A percentile compares a stretch with the other conserved stretches of the same genome.
These are phyloP conservation scores for Chloromyia formosa DNA, from an alignment of 2,888 invertebrate genomes.

Conservation along the genomic window DNA sequence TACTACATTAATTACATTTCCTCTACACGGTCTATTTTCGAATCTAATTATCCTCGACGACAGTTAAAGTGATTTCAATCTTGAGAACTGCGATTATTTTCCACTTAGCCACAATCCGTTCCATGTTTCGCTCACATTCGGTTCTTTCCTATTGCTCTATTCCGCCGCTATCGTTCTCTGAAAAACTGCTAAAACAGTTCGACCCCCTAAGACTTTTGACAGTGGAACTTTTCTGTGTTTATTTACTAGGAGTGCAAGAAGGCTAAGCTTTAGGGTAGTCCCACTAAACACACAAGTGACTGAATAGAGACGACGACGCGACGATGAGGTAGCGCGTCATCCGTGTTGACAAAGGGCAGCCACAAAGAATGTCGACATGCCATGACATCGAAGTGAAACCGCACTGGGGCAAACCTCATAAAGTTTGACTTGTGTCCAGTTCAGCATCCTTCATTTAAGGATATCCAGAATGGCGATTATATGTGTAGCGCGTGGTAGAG, in stretches of 20 bases:
- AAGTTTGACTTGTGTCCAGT: conserved; percentile 45
- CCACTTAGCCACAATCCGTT: conserved; percentile 45
- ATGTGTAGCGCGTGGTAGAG: neutral
- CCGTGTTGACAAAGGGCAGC: conserved; percentile 46
- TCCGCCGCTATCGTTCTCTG: neutral
- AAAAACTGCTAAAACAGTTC: conserved; percentile 28
- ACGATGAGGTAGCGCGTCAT: conserved; percentile 4
- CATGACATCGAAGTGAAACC: conserved; percentile 46
- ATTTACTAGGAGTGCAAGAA: neutral
- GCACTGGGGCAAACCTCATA: conserved; percentile 39
- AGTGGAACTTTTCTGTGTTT: conserved; percentile 24
- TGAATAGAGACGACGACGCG: too few species aligned
- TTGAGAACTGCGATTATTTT: conserved; percentile 47
- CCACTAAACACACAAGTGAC: neutral
- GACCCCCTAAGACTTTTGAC: conserved; percentile 7
- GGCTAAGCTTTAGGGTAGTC: neutral
- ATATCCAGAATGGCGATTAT: neutral
- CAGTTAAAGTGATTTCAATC: conserved; percentile 39
- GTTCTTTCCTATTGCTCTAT: neutral
- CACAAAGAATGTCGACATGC: conserved; percentile 49
- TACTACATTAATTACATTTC: conserved; percentile 22
- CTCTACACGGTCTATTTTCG: conserved; percentile 14
- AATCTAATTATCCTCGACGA: conserved; percentile 31
- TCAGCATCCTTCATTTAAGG: conserved; percentile 43
- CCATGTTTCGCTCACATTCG: too few species aligned